These are phyloP conservation scores for Staurois parvus DNA, from an alignment of 2,797 vertebrate genomes.

Conservation along the genomic window DNA sequence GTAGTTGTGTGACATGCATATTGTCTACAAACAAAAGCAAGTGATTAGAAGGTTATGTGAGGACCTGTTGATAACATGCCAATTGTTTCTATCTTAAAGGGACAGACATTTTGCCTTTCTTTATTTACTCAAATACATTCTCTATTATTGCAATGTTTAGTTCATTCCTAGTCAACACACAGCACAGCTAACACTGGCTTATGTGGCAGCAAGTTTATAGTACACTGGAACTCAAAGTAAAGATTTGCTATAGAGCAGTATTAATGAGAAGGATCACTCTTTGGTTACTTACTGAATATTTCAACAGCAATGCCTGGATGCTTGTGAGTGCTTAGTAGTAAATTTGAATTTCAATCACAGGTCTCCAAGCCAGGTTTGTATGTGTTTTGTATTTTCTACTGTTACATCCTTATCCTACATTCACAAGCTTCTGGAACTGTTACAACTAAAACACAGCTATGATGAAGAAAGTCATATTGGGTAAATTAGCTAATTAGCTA, in stretches of 20 bases:
- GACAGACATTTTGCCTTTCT: no score
- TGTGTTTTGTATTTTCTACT: background rate
- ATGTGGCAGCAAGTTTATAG: no score
- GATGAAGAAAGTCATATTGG: slow-evolving; percentile 43
- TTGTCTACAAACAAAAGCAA: no score
- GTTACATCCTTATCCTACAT: background rate
- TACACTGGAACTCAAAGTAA: no score
- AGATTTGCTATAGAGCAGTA: background rate
- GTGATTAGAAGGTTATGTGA: no score
- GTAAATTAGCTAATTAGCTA: slow-evolving; percentile 39
- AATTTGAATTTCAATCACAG: background rate
- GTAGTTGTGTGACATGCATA: no score
- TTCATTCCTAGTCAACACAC: no score
- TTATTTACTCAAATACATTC: no score
- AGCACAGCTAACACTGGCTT: no score
- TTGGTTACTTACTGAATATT: background rate
- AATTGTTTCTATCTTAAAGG: no score
- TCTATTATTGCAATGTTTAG: no score
- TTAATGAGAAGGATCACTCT: background rate
- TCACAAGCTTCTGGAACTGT: background rate
- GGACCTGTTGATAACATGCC: no score
- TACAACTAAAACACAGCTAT: slow-evolving; percentile 20
- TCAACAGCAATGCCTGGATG: background rate
- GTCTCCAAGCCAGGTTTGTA: background rate
- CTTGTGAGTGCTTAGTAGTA: background rate